phyloP scores from a whole-genome alignment of 2,113 vertebrate genomes.

The Ursus arctos region DNA sequence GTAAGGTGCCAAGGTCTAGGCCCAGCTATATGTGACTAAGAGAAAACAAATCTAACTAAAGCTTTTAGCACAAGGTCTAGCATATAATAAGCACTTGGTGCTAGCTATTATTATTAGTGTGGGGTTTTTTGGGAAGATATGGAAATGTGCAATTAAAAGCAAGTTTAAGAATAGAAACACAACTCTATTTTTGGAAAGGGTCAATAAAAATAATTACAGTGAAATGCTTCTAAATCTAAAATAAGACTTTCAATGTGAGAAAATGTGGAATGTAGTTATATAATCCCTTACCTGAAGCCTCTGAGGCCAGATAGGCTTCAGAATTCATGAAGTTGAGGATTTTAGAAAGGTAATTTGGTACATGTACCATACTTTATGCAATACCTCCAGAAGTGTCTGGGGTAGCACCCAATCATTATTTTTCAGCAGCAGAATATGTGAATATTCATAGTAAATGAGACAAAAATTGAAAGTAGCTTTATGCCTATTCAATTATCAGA shows the following conservation, averaged over 20 bases:
- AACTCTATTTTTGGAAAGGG: background rate
- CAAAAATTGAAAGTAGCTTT: conserved; percentile 3
- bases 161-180: conserved; percentile 17
- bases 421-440: conserved; percentile 24
- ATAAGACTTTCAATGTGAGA: background rate
- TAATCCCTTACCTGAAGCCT: background rate
- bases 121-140: background rate
- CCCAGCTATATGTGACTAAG: background rate
- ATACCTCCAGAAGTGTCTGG: background rate
- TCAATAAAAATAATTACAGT: background rate
- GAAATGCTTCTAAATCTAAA: conserved; percentile 35
- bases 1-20: background rate
- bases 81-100: background rate
- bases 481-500: background rate
- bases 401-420: background rate
- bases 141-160: background rate
- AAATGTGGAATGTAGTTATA: background rate
- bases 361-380: background rate
- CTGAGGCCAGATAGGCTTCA: background rate
- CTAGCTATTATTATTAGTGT: background rate
- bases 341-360: background rate
- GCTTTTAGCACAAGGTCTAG: background rate
- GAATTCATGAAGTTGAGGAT: background rate
- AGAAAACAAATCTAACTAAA: background rate
- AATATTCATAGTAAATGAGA: conserved; percentile 50